These are phyloP conservation scores for Chloropsis hardwickii DNA, from an alignment of 2,113 vertebrate genomes.

Conservation along the genomic window DNA sequence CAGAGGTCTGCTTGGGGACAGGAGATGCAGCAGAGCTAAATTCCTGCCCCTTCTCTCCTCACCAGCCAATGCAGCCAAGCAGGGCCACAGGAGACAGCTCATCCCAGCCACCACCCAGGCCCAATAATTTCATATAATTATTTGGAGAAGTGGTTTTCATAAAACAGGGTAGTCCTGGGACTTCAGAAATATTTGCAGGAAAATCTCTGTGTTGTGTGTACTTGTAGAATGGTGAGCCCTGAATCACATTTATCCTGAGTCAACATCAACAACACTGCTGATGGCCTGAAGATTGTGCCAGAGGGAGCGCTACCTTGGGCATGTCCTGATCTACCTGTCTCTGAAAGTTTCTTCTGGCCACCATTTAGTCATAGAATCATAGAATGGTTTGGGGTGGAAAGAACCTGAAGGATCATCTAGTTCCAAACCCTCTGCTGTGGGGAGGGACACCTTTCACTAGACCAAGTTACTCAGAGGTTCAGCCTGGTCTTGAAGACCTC, in stretches of 20 bases:
- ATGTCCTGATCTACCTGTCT: neutral
- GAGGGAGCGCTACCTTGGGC: rapidly evolving
- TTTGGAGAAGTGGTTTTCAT: neutral
- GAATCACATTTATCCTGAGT: neutral
- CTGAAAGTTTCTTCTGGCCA: neutral
- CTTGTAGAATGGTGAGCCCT: neutral
- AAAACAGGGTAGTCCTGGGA: neutral
- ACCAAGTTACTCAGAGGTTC: neutral
- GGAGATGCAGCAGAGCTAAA: neutral
- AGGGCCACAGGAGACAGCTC: neutral
- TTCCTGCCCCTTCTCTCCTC: neutral
- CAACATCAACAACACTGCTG: rapidly evolving
- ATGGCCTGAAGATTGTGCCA: neutral
- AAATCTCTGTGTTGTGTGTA: neutral
- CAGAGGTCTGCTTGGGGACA: neutral
- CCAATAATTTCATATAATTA: neutral
- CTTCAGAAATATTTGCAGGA: neutral
- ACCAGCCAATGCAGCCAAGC: neutral
- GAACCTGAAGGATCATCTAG: neutral
- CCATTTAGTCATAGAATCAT: neutral
- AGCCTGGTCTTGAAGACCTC: neutral
- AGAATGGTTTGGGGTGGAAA: neutral
- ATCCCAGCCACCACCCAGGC: neutral
- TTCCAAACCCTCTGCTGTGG: too few species aligned
- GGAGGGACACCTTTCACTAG: neutral